Evolutionary conservation across 2,113 vertebrate species (phyloP), one percentile per base, ranked within the genome.

Genomic region (Nymphicus hollandicus): DNA sequence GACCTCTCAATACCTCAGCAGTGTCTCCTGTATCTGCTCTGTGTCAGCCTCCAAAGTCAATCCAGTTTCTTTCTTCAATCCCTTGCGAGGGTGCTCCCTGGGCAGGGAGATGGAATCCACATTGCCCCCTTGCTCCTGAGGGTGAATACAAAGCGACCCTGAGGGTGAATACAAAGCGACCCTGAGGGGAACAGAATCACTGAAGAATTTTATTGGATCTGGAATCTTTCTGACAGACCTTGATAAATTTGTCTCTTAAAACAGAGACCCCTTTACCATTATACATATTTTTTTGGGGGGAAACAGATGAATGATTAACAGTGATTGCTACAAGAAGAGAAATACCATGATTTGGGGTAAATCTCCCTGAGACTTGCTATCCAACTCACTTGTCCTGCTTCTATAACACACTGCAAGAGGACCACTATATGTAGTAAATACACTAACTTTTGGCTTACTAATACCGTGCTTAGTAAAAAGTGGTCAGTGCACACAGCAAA

Each of bases 131-230:
- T 18, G 66, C 20, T 79, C 68, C 61, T 2, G 6, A 65, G n/a
- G 24, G 47, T 0, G 4, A 81, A 3, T 35, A 52, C 10, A 1
- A 89, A 76, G 56, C 13, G 74, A 85, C 81, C 73, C 74, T 37
- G 56, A 66, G 17, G 41, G 41, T 0, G 4, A 81, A 3, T 35
- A 52, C 10, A 1, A 89, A 76, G 56, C 13, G 74, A 85, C 81
- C 73, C 74, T 37, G 56, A 66, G 17, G 41, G 41, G 94, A 95
- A 80, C 31, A 53, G 35, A 65, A 86, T 72, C 52, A 64, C 31
- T 27, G n/a, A 69, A 84, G 20, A 66, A 69, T 93, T 88, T 92
- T 92, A 52, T 47, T 76, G 3, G 43, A 73, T 69, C 39, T 92
- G 87, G 52, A 79, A 47, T 80, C 27, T 49, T 89, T 89, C 86